These are phyloP conservation scores for Erebia aethiops DNA, from an alignment of 2,888 invertebrate genomes.

Conservation along the genomic window DNA sequence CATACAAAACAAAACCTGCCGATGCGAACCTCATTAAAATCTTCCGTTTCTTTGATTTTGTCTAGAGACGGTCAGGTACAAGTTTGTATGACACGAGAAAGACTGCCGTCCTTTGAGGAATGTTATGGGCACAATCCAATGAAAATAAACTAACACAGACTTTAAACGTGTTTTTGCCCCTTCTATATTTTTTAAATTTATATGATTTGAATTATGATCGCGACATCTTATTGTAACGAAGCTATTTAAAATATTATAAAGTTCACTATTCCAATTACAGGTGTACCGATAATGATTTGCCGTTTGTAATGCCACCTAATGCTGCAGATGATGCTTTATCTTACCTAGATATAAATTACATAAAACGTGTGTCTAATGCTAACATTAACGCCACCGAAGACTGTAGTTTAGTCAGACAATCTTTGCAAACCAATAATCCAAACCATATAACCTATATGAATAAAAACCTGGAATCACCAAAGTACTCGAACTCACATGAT, in stretches of 20 bases:
- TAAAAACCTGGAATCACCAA: neutral
- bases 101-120: constrained; percentile 61
- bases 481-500: neutral
- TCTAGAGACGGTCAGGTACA: constrained; percentile 70
- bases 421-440: constrained; percentile 10
- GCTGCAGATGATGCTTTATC: constrained; percentile 39
- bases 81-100: constrained; percentile 55
- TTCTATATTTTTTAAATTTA: constrained; percentile 24
- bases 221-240: constrained; percentile 3
- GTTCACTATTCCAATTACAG: constrained; percentile 39
- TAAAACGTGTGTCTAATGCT: constrained; percentile 30
- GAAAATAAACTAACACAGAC: constrained; percentile 41
- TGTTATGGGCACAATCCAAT: constrained; percentile 48
- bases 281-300: constrained; percentile 29
- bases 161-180: constrained; percentile 35
- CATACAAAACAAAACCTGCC: constrained; percentile 68
- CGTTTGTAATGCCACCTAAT: constrained; percentile 32
- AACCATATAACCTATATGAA: constrained; percentile 9
- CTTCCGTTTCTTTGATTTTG: constrained; percentile 79
- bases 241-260: constrained; percentile 12
- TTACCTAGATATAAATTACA: constrained; percentile 34
- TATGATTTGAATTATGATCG: constrained; percentile 3
- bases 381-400: constrained; percentile 20
- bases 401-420: neutral
- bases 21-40: constrained; percentile 82